Evolutionary conservation across 2,888 invertebrate species (phyloP), one percentile per base, ranked within the genome.

Genomic region (Polydrusus pterygomalis): DNA sequence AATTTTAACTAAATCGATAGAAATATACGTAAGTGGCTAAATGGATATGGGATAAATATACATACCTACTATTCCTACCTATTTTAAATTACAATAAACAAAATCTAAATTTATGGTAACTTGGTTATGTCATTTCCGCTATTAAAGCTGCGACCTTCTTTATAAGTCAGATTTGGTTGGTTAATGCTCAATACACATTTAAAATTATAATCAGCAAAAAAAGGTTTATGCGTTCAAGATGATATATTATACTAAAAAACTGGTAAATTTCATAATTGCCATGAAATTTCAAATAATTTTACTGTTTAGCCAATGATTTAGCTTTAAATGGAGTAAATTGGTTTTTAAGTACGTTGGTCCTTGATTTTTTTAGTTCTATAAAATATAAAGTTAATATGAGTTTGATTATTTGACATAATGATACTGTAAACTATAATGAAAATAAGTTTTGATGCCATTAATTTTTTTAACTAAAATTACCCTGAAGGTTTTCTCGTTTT

Each of bases 121-220:
- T 10, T 18, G 58, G 18, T 60, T 60, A 38, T 60, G 38, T 60
- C 58, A 60, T 38, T 60, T 60, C 58, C 58, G 58, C 58, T 38
- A 60, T 60, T 13, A 54, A 8, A 20, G 54, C 13, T 18, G 17
- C 58, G 38, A 60, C 38, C 58, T 60, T 60, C 38, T 34, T 60
- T 60, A 38, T 17, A 60, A 60, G 58, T 60, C 38, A 38, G 25
- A 60, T 60, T 60, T 60, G 38, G 38, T 38, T 60, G 38, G 58
- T 60, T 11, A 18, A 38, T 38, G 17, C 38, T 60, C 11, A 38
- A 38, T 56, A 34, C 56, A 34, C 38, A 38, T 60, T 38, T 60
- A 38, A 60, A 60, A 60, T 60, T 60, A 60, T 6, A 60, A 60
- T 60, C 15, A 10, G 58, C 17, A 38, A 60, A 60, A 60, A 60